Conservation (phyloP, 2,113 vertebrate species). For the Equus przewalskii region DNA sequence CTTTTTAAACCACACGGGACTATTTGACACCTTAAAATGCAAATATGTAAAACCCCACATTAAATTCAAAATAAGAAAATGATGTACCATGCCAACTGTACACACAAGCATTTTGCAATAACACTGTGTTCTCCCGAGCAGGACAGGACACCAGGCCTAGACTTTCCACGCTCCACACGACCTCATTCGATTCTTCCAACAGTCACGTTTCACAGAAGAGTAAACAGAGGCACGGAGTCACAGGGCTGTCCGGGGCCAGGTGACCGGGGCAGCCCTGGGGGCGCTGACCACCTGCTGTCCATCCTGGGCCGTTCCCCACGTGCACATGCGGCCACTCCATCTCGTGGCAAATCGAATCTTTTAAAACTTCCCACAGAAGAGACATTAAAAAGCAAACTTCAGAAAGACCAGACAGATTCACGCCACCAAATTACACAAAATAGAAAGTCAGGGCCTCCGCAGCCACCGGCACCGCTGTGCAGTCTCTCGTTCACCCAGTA, state of each 20-base stretch:
- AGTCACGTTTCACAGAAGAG: too few relatives aligned
- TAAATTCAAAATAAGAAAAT: neutral
- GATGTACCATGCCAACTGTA: rapidly evolving
- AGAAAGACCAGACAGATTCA: neutral
- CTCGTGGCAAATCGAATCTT: neutral
- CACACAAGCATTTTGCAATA: rapidly evolving
- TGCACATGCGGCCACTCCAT: rapidly evolving
- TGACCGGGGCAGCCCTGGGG: neutral
- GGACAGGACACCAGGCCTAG: neutral
- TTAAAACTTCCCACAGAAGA: neutral
- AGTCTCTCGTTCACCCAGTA: rapidly evolving
- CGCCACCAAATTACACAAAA: neutral
- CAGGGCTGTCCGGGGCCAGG: rapidly evolving
- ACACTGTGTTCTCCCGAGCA: rapidly evolving
- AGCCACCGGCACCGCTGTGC: rapidly evolving
- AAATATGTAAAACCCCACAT: neutral
- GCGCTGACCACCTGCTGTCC: rapidly evolving
- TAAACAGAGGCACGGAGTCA: neutral
- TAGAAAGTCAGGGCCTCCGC: neutral
- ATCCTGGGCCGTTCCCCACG: neutral
- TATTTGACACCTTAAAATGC: neutral
- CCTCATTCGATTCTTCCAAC: rapidly evolving
- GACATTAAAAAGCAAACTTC: neutral
- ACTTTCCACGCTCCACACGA: rapidly evolving
- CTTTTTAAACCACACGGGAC: neutral